These are phyloP conservation scores for Nothocercus julius DNA, from an alignment of 2,113 vertebrate species.

Conservation along the genomic window DNA sequence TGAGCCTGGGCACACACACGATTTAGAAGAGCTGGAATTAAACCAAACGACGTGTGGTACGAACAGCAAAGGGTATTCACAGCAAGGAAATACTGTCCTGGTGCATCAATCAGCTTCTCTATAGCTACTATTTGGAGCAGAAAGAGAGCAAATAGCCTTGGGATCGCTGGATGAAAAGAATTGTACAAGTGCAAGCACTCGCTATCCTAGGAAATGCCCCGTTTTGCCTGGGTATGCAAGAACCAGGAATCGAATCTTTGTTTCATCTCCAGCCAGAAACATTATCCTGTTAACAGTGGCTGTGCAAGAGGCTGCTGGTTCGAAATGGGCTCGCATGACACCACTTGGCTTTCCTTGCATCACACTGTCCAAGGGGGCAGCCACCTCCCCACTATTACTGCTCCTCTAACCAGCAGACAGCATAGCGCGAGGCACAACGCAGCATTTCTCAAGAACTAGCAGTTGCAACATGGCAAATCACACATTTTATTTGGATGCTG, in stretches of 20 bases:
- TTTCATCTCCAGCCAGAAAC: background rate
- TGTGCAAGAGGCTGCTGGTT: background rate
- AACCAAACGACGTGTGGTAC: background rate
- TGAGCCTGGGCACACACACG: fast-evolving
- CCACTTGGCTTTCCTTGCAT: background rate
- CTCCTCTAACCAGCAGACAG: background rate
- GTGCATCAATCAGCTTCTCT: background rate
- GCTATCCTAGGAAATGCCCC: background rate
- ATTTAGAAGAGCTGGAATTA: background rate
- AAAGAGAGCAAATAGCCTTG: background rate
- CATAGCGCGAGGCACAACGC: background rate
- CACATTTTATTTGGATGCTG: background rate
- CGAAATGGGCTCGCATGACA: background rate
- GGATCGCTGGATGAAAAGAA: background rate
- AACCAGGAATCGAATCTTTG: background rate
- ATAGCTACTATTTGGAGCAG: background rate
- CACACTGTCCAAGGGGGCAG: background rate
- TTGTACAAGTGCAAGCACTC: background rate
- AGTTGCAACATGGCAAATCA: background rate
- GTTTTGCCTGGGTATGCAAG: background rate
- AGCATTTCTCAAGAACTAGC: background rate
- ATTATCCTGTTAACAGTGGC: background rate
- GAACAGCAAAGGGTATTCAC: background rate
- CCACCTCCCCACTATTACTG: background rate
- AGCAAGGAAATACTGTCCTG: background rate